Base-by-base conservation (phyloP, 1,140 invertebrate species). In the Aradophagus sp. region DNA sequence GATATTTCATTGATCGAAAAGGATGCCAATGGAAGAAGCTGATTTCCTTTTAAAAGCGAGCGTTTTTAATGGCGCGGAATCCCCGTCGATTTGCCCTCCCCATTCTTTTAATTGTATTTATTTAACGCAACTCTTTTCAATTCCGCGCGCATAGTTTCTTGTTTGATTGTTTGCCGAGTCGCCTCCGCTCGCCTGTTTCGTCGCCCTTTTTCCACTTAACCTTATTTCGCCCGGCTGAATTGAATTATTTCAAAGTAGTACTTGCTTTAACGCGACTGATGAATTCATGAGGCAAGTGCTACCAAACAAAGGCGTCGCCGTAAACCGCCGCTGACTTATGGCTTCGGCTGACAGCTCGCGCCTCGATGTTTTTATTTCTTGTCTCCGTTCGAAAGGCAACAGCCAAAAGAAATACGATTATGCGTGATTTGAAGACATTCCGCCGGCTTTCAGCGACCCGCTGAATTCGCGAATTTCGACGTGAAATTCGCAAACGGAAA, bases 291-390 rank as follows among this genome's bases (percentile, higher is more conserved):
- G 72, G 61, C 62, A 73, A 66, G 42, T 56, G 58, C 69, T 59
- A 65, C 62, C 62, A 61, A 59, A 68, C 53, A 72, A 53, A 70
- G 52, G 69, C 39, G 56, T 66, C 53, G 26, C 61, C 52, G 38
- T 29, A 48, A 77, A 79, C 50, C 73, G 77, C 62, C 74, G 67
- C 73, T 77, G 73, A 80, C 59, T 80, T 80, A 80, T 80, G 52
- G 74, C 35, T 66, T 71, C 53, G 45, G 55, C 36, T 50, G 53
- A 35, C 69, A 59, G 69, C 48, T 59, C 45, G 42, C 45, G 48
- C 34, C 32, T 56, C 38, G 15, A 59, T 63, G 23, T 62, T 67
- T 62, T 71, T 65, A 58, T 59, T 65, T 58, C 45, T 70, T 70
- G 10, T 19, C 14, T 31, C 26, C 17, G 20, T 14, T 38, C 8